phyloP scores from a whole-genome alignment of 2,888 invertebrate species.

The Nomada lathburiana region DNA sequence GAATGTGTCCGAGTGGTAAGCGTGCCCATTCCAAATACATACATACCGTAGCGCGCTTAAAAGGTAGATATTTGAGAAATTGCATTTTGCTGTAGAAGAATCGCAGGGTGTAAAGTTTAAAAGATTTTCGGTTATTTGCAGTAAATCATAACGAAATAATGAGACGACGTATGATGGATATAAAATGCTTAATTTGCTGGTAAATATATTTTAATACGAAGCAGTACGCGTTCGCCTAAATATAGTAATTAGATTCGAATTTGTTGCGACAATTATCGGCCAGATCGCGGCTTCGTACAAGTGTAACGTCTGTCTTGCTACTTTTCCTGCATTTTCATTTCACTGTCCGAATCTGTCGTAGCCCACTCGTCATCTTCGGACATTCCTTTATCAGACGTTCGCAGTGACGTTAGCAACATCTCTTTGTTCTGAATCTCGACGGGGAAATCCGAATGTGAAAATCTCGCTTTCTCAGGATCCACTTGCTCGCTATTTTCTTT shows the following conservation, averaged over 20 bases:
- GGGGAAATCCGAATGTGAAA: slow-evolving; percentile 55
- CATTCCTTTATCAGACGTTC: not conserved
- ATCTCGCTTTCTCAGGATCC: slow-evolving; percentile 14
- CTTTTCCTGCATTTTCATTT: slow-evolving; percentile 15
- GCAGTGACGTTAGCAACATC: not conserved
- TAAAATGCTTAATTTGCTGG: slow-evolving; percentile 43
- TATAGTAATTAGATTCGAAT: slow-evolving; percentile 4
- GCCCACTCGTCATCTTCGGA: slow-evolving; percentile 53
- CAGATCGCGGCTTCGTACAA: not conserved
- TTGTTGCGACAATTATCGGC: not conserved
- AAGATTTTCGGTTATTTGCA: too few relatives aligned
- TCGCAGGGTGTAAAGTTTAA: too few relatives aligned
- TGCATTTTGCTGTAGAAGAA: too few relatives aligned
- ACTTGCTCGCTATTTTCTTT: slow-evolving; percentile 49
- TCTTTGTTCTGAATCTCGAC: not conserved
- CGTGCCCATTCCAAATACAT: too few relatives aligned
- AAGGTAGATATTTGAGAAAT: too few relatives aligned
- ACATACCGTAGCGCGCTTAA: too few relatives aligned
- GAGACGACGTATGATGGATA: not conserved
- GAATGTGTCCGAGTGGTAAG: not conserved
- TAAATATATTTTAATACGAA: slow-evolving; percentile 12
- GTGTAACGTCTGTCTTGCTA: not conserved
- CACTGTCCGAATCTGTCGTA: slow-evolving; percentile 58
- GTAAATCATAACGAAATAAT: too few relatives aligned
- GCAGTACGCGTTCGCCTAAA: not conserved